Percentiles rank a stretch among this genome's conserved stretches.
Conservation (phyloP, 2,113 vertebrate genomes). For the Phylloscopus trochilus region DNA sequence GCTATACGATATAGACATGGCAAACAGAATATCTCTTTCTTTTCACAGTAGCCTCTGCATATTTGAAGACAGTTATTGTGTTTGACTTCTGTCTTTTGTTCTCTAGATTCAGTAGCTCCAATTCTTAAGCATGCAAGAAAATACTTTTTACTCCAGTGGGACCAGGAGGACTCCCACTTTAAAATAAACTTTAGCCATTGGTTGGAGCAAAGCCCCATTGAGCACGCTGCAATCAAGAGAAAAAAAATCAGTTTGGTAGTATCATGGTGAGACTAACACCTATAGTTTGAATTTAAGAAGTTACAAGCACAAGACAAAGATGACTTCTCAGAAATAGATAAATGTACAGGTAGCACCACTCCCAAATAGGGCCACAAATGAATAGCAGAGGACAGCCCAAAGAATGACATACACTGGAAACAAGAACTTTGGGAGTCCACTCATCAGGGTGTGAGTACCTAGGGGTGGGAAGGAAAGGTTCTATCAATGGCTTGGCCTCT, state of each 20-base stretch:
- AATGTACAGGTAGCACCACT: not conserved
- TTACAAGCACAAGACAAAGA: not conserved
- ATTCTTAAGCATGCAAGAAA: not conserved
- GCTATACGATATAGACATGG: not conserved
- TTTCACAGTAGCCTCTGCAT: not conserved
- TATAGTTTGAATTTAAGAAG: not conserved
- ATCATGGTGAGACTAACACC: accelerated
- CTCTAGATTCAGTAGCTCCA: not conserved
- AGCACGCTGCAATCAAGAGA: not conserved
- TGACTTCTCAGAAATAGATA: not conserved
- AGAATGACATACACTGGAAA: not conserved
- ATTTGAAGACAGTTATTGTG: not conserved
- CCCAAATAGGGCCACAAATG: accelerated
- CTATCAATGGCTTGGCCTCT: not conserved
- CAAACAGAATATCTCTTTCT: not conserved
- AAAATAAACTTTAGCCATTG: not conserved
- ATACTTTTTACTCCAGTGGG: not conserved
- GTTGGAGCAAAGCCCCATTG: not conserved
- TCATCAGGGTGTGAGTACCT: not conserved
- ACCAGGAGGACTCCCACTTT: not conserved
- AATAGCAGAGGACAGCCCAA: not conserved
- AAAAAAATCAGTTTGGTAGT: not conserved
- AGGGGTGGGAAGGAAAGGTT: not conserved
- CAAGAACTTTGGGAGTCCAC: accelerated
- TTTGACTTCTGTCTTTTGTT: not conserved